Base-by-base conservation (phyloP, 2,113 vertebrate species). In the Galeopterus variegatus region DNA sequence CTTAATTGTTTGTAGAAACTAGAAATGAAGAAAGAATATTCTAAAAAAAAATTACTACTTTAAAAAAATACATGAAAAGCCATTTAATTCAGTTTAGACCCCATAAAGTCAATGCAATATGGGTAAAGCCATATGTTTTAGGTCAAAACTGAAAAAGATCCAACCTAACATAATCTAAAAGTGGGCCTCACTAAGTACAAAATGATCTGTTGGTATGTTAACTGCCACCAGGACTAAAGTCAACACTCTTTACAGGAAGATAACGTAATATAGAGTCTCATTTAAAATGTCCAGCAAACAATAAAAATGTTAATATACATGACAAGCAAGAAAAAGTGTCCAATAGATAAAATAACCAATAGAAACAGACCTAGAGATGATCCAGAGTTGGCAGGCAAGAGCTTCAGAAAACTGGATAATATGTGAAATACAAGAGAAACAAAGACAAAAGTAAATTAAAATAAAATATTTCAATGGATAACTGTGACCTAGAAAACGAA, bases 161-260 rank as follows among this genome's bases (percentile, higher is more conserved):
- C 26, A 50, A 62, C 24, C 2, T 70, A 41, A n/a, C 18, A 18
- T 50, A 88, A 62, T 19, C 52, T 90, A 28, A 86, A 84, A 84
- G 6, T 41, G 15, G 58, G 10, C 3, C 54, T 93, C 60, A 52
- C 12, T 36, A 31, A 48, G 2, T 65, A n/a, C 58, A 93, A 76
- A 86, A 33, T 33, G 19, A 96, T 73, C 33, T 88, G 33, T 12
- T 90, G 56, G 10, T 17, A 48, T 86, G 88, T 94, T 83, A 86
- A n/a, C 31, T 52, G 48, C 1, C 54, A 65, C 3, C 1, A 87
- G 75, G 14, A 58, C 31, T 87, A 76, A 93, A 90, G n/a, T 52
- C 23, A 83, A 26, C 24, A 41, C 14, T 80, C 3, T 54, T 73
- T 24, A 73, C 21, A 50, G 31, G 13, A 67, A 83, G 84, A 73